Percentiles rank a stretch among this genome's conserved stretches.
phyloP scores from a whole-genome alignment of 2,113 vertebrate species.

The Poeciliopsis prolifica region DNA sequence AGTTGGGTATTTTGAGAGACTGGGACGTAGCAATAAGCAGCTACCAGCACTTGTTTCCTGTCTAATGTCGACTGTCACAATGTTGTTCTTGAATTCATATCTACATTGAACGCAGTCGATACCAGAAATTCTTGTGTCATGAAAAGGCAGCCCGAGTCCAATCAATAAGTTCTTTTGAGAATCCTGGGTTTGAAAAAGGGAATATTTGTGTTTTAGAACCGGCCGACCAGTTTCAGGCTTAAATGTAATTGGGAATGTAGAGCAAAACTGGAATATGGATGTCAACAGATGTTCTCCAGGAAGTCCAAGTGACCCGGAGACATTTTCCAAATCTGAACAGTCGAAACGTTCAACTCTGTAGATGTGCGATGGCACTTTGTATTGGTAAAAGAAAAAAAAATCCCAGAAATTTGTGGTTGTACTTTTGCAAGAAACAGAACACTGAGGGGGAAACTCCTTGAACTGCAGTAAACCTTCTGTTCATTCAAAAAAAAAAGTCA shows the following conservation, averaged over 20 bases:
- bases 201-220: not conserved
- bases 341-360: not conserved
- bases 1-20: too few species aligned
- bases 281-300: not conserved
- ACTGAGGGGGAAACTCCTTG: not conserved
- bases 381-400: not conserved
- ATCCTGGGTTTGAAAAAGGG: not conserved
- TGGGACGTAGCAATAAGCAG: too few species aligned
- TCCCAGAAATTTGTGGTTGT: not conserved
- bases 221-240: not conserved
- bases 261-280: not conserved
- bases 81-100: too few species aligned
- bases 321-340: not conserved
- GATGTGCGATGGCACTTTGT: too few species aligned
- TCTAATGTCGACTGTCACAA: too few species aligned
- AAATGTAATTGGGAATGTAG: not conserved
- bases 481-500: not conserved
- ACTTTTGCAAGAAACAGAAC: not conserved
- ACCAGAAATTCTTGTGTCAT: not conserved
- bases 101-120: too few species aligned
- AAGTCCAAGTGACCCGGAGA: not conserved
- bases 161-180: not conserved
- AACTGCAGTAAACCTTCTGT: not conserved
- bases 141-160: not conserved
- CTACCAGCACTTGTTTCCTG: too few species aligned